Evolutionary conservation across 2,113 vertebrate genomes (phyloP).

Genomic region (Oophaga pumilio): DNA sequence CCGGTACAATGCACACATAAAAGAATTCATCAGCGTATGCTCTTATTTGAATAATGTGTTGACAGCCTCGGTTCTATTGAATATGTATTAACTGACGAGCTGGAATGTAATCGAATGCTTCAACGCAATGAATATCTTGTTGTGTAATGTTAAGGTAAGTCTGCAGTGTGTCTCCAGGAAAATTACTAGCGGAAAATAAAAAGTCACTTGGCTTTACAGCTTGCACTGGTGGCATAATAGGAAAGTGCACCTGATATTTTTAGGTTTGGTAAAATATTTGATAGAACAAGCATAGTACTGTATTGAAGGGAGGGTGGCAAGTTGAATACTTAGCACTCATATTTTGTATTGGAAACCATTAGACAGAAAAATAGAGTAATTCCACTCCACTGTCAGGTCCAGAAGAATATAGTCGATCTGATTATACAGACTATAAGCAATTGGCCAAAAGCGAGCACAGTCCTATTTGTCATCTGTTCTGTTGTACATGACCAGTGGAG

Average conservation of each 20-base stretch:
- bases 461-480: not conserved
- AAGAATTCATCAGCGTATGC: not conserved
- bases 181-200: not conserved
- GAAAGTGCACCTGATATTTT: not conserved
- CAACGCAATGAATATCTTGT: slow-evolving; percentile 5
- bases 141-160: not conserved
- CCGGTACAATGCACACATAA: slow-evolving; percentile 13
- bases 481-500: too few species aligned
- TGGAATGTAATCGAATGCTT: not conserved
- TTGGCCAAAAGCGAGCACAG: not conserved
- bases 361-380: not conserved
- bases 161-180: not conserved
- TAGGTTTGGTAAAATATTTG: not conserved
- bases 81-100: slow-evolving; percentile 17
- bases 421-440: not conserved
- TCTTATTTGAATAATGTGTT: slow-evolving; percentile 14
- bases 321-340: not conserved
- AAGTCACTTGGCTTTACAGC: not conserved
- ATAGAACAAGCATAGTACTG: not conserved
- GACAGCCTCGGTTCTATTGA: not conserved
- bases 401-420: not conserved
- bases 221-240: not conserved
- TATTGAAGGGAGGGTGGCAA: not conserved
- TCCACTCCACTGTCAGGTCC: not conserved
- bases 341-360: not conserved